phyloP scores from a whole-genome alignment of 1,140 invertebrate species.

The Copidosoma floridanum region DNA sequence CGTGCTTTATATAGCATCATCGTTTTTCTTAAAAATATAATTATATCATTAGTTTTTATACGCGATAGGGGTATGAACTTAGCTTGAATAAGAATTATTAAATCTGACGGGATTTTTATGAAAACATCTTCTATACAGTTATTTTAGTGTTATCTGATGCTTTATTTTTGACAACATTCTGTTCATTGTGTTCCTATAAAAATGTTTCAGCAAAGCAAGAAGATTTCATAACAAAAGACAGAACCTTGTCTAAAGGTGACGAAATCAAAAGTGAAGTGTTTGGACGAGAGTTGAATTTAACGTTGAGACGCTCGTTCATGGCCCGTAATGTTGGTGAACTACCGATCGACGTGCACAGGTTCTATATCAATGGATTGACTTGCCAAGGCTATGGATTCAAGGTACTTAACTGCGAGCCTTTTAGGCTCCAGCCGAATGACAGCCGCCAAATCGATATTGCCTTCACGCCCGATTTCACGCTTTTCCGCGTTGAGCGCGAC shows the following conservation, averaged over 20 bases:
- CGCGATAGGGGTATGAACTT: too few species aligned
- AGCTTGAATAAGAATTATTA: too few species aligned
- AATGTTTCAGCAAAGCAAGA: background rate
- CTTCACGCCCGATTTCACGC: conserved; percentile 91
- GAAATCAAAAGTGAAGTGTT: conserved; percentile 55
- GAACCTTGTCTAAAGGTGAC: background rate
- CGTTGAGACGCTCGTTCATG: conserved; percentile 81
- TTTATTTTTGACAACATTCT: too few species aligned
- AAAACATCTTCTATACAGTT: too few species aligned
- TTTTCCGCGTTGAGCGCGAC: conserved; percentile 72
- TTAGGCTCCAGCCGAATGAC: conserved; percentile 77
- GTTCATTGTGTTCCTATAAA: too few species aligned
- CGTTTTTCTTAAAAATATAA: too few species aligned
- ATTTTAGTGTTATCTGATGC: too few species aligned
- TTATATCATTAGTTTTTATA: too few species aligned
- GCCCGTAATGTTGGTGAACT: conserved; percentile 86
- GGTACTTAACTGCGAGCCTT: conserved; percentile 80
- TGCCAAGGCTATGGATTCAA: conserved; percentile 89
- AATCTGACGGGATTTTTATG: too few species aligned
- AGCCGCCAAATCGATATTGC: conserved; percentile 86
- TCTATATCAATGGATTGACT: conserved; percentile 70
- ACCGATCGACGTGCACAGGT: conserved; percentile 72
- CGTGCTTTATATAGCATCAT: too few species aligned
- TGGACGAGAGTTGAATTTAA: conserved; percentile 69
- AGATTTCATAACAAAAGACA: background rate